Evolutionary conservation across 2,113 vertebrate species (phyloP).

Genomic region (Brachypodius melanocephalos): DNA sequence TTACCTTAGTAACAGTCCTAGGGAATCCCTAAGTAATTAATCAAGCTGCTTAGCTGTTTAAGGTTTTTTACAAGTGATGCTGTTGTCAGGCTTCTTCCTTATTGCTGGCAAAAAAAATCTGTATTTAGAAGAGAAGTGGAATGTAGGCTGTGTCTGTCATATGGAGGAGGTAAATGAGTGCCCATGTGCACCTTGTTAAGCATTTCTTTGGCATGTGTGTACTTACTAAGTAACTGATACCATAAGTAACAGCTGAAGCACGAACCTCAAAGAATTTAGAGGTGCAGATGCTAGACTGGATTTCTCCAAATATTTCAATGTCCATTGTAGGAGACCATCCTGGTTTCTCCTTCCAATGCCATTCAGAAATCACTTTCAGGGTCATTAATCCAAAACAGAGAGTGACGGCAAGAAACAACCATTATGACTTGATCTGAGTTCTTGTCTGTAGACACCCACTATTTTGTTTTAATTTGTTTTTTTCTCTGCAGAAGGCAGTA

Average conservation of each 20-base stretch:
- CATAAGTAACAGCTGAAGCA: neutral
- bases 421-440: neutral
- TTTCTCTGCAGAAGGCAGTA: neutral
- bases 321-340: neutral
- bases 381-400: neutral
- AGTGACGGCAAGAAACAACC: neutral
- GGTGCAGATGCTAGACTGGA: neutral
- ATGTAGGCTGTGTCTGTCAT: neutral
- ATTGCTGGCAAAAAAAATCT: neutral
- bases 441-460: neutral
- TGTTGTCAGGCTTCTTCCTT: neutral
- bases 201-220: neutral
- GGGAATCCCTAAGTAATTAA: constrained; percentile 52
- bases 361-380: neutral
- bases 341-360: neutral
- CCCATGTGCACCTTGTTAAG: neutral
- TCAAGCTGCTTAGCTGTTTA: neutral
- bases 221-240: neutral
- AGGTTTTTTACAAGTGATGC: neutral
- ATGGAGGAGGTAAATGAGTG: neutral
- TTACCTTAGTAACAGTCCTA: constrained; percentile 44
- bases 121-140: neutral
- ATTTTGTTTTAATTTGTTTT: fast-evolving
- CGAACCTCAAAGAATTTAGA: neutral
- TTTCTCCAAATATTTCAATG: neutral